These are phyloP conservation scores for Sylvicola cinctus DNA, from an alignment of 2,888 invertebrate genomes.

Conservation along the genomic window DNA sequence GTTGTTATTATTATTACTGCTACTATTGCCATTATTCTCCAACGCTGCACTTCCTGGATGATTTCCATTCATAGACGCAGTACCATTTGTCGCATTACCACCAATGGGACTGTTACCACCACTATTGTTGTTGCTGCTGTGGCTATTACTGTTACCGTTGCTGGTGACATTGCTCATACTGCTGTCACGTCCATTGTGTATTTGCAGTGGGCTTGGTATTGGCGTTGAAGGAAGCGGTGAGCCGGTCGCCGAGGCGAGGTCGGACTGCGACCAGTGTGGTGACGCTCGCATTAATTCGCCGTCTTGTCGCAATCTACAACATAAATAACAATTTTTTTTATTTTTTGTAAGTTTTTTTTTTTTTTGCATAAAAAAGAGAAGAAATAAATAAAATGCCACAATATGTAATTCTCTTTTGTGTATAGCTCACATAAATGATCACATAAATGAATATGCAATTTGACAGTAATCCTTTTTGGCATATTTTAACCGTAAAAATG, in stretches of 20 bases:
- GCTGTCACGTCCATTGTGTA: too few relatives aligned
- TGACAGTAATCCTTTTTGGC: too few relatives aligned
- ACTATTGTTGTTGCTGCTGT: neutral
- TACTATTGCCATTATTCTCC: neutral
- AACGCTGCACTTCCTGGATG: neutral
- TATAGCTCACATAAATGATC: too few relatives aligned
- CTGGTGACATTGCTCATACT: slow-evolving; percentile 7
- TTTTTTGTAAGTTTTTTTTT: too few relatives aligned
- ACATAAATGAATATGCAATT: too few relatives aligned
- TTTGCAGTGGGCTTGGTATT: too few relatives aligned
- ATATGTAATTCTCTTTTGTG: too few relatives aligned
- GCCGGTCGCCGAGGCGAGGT: slow-evolving; percentile 11
- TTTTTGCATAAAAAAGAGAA: too few relatives aligned
- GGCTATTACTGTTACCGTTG: too few relatives aligned
- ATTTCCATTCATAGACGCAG: neutral
- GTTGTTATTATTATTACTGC: slow-evolving; percentile 4
- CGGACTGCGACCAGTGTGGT: slow-evolving; percentile 24
- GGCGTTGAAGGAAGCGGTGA: slow-evolving; percentile 13
- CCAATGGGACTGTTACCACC: too few relatives aligned
- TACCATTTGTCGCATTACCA: neutral
- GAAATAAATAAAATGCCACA: too few relatives aligned
- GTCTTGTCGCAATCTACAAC: slow-evolving; percentile 26
- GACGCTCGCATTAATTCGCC: slow-evolving; percentile 25
- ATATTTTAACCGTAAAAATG: too few relatives aligned
- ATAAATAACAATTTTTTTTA: neutral